Evolutionary conservation across 2,888 invertebrate species (phyloP).

Genomic region (Plagodis pulveraria): DNA sequence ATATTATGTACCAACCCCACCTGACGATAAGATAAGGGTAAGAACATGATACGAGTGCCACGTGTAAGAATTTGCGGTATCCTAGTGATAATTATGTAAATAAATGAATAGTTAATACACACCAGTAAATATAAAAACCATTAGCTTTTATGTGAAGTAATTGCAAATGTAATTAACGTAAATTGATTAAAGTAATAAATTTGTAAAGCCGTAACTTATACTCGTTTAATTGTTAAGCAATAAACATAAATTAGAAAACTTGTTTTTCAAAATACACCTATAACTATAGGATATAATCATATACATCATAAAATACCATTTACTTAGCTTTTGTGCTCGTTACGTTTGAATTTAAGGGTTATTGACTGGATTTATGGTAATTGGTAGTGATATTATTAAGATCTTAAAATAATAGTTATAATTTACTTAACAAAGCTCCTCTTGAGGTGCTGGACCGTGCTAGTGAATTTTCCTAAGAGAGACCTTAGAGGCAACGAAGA

Average conservation of each 20-base stretch:
- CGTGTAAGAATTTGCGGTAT: no score
- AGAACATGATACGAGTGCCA: no score
- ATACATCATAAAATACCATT: constrained; percentile 15
- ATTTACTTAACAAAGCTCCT: no score
- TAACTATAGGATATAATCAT: background rate
- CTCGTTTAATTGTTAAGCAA: constrained; percentile 26
- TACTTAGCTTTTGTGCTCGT: constrained; percentile 17
- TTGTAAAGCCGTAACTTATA: constrained; percentile 14
- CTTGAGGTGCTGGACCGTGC: no score
- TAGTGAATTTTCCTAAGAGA: no score
- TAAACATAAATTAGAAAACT: constrained; percentile 23
- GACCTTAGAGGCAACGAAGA: no score
- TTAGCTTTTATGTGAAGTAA: constrained; percentile 24
- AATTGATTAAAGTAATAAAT: constrained; percentile 26
- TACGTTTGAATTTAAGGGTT: constrained; percentile 6
- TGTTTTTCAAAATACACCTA: constrained; percentile 15
- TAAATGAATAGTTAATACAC: no score
- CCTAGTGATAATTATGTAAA: no score
- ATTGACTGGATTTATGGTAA: constrained; percentile 13
- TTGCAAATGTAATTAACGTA: constrained; percentile 21
- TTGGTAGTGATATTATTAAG: constrained; percentile 2
- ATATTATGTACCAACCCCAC: no score
- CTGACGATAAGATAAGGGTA: no score
- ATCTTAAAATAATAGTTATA: background rate
- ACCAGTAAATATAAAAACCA: constrained; percentile 6